Percentiles rank a stretch among this genome's conserved stretches.
Evolutionary conservation across 2,797 vertebrate genomes (phyloP).

Genomic region (Sebastes oblongus): DNA sequence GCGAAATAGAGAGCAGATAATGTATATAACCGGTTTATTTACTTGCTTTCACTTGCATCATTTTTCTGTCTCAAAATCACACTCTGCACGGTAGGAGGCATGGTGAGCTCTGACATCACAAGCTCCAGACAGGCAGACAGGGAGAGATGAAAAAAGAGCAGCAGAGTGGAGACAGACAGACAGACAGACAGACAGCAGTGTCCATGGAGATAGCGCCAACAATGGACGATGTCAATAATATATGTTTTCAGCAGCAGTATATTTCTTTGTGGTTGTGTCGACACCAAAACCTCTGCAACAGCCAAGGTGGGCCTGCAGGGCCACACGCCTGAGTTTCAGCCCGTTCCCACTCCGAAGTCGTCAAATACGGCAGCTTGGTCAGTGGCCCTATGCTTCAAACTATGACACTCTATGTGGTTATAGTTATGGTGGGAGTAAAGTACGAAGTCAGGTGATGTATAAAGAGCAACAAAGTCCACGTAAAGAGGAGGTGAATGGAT

Average conservation of each 20-base stretch:
- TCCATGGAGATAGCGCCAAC: constrained; percentile 14
- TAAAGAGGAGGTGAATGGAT: not conserved
- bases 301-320: not conserved
- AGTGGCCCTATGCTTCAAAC: not conserved
- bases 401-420: not conserved
- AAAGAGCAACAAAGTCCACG: too few relatives aligned
- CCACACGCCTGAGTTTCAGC: not conserved
- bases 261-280: not conserved
- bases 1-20: constrained; percentile 49
- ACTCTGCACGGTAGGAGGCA: constrained; percentile 24
- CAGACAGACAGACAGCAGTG: constrained; percentile 8
- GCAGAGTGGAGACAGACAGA: constrained; percentile 11
- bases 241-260: constrained; percentile 13
- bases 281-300: not conserved
- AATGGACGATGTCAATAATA: constrained; percentile 17
- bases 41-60: constrained; percentile 52
- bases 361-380: not conserved
- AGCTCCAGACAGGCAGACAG: not conserved
- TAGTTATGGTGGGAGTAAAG: not conserved
- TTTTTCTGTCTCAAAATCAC: constrained; percentile 38
- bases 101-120: constrained; percentile 29
- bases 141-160: constrained; percentile 9
- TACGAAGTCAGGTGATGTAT: not conserved
- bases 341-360: not conserved
- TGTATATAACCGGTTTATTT: constrained; percentile 58